phyloP scores from a whole-genome alignment of 2,888 invertebrate genomes.

The Zygothrica quintamaculata region DNA sequence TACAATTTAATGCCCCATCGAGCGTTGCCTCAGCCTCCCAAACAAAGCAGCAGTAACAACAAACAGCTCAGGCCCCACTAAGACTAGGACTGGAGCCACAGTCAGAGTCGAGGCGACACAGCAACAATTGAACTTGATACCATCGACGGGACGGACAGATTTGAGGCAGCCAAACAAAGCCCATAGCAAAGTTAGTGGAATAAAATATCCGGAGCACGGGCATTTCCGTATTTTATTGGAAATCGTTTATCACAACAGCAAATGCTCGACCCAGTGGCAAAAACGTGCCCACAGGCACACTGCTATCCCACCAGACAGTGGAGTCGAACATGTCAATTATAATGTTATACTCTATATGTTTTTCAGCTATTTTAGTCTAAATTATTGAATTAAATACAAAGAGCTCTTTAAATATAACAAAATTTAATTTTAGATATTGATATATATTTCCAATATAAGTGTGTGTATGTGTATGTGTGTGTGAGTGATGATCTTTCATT shows the following conservation, averaged over 20 bases:
- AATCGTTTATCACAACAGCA: slow-evolving; percentile 74
- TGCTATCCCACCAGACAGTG: slow-evolving; percentile 49
- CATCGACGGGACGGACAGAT: slow-evolving; percentile 47
- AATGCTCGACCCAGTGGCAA: slow-evolving; percentile 44
- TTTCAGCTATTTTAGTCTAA: no score
- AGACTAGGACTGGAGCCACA: slow-evolving; percentile 10
- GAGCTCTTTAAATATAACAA: no score
- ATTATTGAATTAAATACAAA: no score
- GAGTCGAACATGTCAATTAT: slow-evolving; percentile 3
- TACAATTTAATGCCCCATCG: slow-evolving; percentile 79
- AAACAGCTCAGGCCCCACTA: slow-evolving; percentile 14
- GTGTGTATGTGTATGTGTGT: not conserved
- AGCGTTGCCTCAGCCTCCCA: slow-evolving; percentile 62
- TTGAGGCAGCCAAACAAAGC: slow-evolving; percentile 36
- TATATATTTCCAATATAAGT: not conserved
- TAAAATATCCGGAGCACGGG: slow-evolving; percentile 63
- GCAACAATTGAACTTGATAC: slow-evolving; percentile 70
- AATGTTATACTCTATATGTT: not conserved
- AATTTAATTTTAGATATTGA: not conserved
- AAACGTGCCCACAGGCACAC: slow-evolving; percentile 51
- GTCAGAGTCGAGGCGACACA: slow-evolving; percentile 23
- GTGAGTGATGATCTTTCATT: no score
- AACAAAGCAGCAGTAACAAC: slow-evolving; percentile 1
- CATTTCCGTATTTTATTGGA: slow-evolving; percentile 72
- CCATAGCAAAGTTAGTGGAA: slow-evolving; percentile 26